Percentiles rank a stretch among this genome's conserved stretches.
These are phyloP conservation scores for Lomographa bimaculata DNA, from an alignment of 2,888 invertebrate genomes.

Conservation along the genomic window DNA sequence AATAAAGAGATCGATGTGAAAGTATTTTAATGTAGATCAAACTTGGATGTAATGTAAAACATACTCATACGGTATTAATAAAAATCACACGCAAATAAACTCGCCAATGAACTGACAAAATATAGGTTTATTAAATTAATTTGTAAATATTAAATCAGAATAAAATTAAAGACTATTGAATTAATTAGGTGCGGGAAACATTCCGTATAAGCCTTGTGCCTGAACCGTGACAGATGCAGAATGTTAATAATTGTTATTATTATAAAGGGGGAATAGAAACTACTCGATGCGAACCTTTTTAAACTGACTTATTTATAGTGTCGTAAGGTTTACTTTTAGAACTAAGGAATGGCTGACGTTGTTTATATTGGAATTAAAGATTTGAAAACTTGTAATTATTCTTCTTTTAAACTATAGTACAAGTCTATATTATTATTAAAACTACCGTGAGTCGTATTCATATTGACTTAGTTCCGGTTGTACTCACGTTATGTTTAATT, in stretches of 20 bases:
- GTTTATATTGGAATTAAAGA: too few species aligned
- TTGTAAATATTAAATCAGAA: slow-evolving; percentile 27
- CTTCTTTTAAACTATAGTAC: too few species aligned
- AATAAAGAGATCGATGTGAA: too few species aligned
- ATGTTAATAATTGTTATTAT: slow-evolving; percentile 3
- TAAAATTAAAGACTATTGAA: slow-evolving; percentile 19
- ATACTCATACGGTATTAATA: slow-evolving; percentile 14
- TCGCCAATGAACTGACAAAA: slow-evolving; percentile 15
- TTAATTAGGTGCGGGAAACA: slow-evolving; percentile 22
- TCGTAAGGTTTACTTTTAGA: too few species aligned
- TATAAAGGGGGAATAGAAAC: slow-evolving; percentile 2
- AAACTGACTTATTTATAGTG: too few species aligned
- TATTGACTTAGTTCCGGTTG: too few species aligned
- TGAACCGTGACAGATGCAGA: slow-evolving; percentile 10
- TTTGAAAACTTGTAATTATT: too few species aligned
- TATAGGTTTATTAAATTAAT: slow-evolving; percentile 17
- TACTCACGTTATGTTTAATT: too few species aligned
- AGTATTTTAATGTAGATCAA: slow-evolving; percentile 9
- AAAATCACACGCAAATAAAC: slow-evolving; percentile 13
- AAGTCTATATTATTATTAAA: too few species aligned
- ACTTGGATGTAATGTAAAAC: slow-evolving; percentile 17
- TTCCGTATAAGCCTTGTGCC: slow-evolving; percentile 30
- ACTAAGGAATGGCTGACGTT: too few species aligned
- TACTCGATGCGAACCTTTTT: not conserved
- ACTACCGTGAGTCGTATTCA: too few species aligned